phyloP scores from a whole-genome alignment of 2,888 invertebrate species.

The Cyclophora punctaria region DNA sequence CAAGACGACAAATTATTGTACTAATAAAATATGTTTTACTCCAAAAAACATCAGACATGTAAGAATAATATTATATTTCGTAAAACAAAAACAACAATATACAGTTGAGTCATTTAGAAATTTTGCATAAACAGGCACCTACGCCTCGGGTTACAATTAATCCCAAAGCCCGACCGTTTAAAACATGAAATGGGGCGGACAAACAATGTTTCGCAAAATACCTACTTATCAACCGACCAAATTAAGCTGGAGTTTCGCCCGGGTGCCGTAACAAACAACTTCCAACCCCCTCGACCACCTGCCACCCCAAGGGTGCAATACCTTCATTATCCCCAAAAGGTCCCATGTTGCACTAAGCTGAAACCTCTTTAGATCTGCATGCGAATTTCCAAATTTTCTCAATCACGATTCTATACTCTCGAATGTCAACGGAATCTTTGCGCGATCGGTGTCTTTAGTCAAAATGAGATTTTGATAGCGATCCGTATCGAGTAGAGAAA shows the following conservation, averaged over 20 bases:
- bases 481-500: constrained; percentile 32
- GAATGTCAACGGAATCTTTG: constrained; percentile 42
- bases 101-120: constrained; percentile 11
- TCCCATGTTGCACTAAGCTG: constrained; percentile 42
- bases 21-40: too few relatives aligned
- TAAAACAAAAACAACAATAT: neutral
- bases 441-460: constrained; percentile 30
- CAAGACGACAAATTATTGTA: too few relatives aligned
- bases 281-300: constrained; percentile 23
- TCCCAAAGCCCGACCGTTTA: constrained; percentile 19
- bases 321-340: constrained; percentile 31
- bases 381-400: constrained; percentile 60
- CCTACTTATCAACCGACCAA: constrained; percentile 36
- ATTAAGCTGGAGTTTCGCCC: constrained; percentile 39
- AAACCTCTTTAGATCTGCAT: constrained; percentile 44
- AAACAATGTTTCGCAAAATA: constrained; percentile 23
- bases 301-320: constrained; percentile 32
- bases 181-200: constrained; percentile 11
- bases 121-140: constrained; percentile 13
- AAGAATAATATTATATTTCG: constrained; percentile 5
- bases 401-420: constrained; percentile 49
- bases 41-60: constrained; percentile 7
- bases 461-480: constrained; percentile 50
- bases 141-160: constrained; percentile 16
- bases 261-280: constrained; percentile 38